Conservation (phyloP, 1,140 invertebrate species). For the Pseudomyrmex cubaensis region DNA sequence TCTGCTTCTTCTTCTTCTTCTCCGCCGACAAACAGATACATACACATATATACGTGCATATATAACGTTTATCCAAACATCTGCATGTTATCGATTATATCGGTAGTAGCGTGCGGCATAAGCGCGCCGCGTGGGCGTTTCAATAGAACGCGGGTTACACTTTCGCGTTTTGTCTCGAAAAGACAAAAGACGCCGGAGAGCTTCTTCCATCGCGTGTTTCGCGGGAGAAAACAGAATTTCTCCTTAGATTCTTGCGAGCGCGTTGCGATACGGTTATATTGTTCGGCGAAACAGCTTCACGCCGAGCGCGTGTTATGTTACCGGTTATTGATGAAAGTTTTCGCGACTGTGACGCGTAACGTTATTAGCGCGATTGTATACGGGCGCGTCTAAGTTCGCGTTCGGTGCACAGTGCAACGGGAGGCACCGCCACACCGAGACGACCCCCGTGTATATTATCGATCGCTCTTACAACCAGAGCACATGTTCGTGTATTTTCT, state of each 20-base stretch:
- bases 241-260: slow-evolving; percentile 42
- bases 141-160: slow-evolving; percentile 33
- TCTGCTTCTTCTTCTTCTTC: neutral
- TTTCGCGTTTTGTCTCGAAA: slow-evolving; percentile 37
- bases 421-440: too few relatives aligned
- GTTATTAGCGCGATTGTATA: slow-evolving; percentile 56
- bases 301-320: slow-evolving; percentile 44
- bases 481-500: neutral
- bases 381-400: slow-evolving; percentile 23
- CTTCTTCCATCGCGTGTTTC: neutral
- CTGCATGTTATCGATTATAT: slow-evolving; percentile 42
- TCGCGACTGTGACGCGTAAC: slow-evolving; percentile 56
- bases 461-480: slow-evolving; percentile 48
- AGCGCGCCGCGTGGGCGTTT: slow-evolving; percentile 1
- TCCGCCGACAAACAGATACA: neutral
- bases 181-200: slow-evolving; percentile 30
- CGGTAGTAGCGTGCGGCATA: neutral
- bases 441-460: slow-evolving; percentile 21
- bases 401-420: neutral
- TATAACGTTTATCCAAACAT: slow-evolving; percentile 34
- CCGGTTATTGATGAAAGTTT: slow-evolving; percentile 61
- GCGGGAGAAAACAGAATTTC: slow-evolving; percentile 46
- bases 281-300: slow-evolving; percentile 20
- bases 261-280: slow-evolving; percentile 27
- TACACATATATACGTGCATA: too few relatives aligned